A percentile compares a stretch with the other conserved stretches of the same genome.
These are phyloP conservation scores for Apostichopus leukothele DNA, from an alignment of 53 echinoderm and acorn worm species.

Conservation along the genomic window DNA sequence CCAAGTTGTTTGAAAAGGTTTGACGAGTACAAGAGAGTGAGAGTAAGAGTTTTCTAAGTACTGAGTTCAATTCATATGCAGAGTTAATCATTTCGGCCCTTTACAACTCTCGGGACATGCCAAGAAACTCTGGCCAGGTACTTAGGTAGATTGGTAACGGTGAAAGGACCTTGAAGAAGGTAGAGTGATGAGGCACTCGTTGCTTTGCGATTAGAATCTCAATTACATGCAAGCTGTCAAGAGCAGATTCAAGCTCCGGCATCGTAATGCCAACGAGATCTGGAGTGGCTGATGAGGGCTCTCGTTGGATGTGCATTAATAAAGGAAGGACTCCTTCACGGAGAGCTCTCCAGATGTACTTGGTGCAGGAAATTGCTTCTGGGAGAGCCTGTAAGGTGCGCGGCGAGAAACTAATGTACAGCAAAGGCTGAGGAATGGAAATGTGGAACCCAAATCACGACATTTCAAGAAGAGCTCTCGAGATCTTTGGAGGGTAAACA, in stretches of 20 bases:
- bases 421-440: constrained; percentile 16
- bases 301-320: constrained; percentile 49
- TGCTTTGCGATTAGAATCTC: constrained; percentile 50
- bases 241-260: constrained; percentile 35
- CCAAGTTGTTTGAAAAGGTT: constrained; percentile 42
- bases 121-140: constrained; percentile 41
- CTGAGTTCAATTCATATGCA: constrained; percentile 37
- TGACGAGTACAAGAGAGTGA: constrained; percentile 37
- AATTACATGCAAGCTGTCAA: constrained; percentile 54
- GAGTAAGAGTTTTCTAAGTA: constrained; percentile 25
- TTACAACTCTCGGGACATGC: constrained; percentile 31
- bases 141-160: constrained; percentile 46
- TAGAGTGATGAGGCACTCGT: constrained; percentile 33
- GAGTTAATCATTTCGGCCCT: constrained; percentile 43
- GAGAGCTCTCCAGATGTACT: constrained; percentile 36
- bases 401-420: background rate
- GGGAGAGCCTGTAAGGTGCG: constrained; percentile 37
- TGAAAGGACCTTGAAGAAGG: constrained; percentile 44
- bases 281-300: constrained; percentile 49
- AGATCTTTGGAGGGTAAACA: constrained; percentile 48
- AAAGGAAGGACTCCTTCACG: constrained; percentile 27
- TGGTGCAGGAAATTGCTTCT: constrained; percentile 50
- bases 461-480: constrained; percentile 34
- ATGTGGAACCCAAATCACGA: constrained; percentile 42
- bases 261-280: constrained; percentile 49